Evolutionary conservation across 2,888 invertebrate genomes (phyloP).

Genomic region (Phasia obesa): DNA sequence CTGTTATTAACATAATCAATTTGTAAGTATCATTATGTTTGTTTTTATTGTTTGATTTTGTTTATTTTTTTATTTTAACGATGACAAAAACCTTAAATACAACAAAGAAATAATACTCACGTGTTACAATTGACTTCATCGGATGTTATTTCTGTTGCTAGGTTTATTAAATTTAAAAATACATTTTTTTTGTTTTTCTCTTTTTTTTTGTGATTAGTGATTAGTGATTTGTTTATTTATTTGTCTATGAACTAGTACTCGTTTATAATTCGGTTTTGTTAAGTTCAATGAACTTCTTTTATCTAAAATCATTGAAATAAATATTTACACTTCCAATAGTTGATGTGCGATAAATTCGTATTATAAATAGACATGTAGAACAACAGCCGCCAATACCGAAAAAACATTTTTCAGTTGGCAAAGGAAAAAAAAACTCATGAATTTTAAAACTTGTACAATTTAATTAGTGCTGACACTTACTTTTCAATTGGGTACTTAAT

Average conservation of each 20-base stretch:
- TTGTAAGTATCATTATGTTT: not conserved
- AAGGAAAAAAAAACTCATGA: too few relatives aligned
- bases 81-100: not conserved
- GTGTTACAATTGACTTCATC: conserved; percentile 10
- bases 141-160: not conserved
- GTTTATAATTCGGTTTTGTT: not conserved
- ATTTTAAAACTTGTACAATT: too few relatives aligned
- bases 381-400: too few relatives aligned
- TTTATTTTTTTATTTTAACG: not conserved
- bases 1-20: not conserved
- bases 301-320: conserved; percentile 3
- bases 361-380: too few relatives aligned
- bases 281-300: conserved; percentile 29
- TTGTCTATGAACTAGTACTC: not conserved
- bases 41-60: not conserved
- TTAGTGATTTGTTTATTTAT: not conserved
- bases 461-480: too few relatives aligned
- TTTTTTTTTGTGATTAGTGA: not conserved
- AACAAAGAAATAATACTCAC: conserved; percentile 16
- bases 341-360: too few relatives aligned
- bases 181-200: too few relatives aligned
- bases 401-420: too few relatives aligned
- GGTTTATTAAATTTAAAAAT: not conserved
- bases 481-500: too few relatives aligned
- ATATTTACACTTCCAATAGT: not conserved